A percentile compares a stretch with the other conserved stretches of the same genome.
phyloP scores from a whole-genome alignment of 2,888 invertebrate genomes.

The Catocala nupta region DNA sequence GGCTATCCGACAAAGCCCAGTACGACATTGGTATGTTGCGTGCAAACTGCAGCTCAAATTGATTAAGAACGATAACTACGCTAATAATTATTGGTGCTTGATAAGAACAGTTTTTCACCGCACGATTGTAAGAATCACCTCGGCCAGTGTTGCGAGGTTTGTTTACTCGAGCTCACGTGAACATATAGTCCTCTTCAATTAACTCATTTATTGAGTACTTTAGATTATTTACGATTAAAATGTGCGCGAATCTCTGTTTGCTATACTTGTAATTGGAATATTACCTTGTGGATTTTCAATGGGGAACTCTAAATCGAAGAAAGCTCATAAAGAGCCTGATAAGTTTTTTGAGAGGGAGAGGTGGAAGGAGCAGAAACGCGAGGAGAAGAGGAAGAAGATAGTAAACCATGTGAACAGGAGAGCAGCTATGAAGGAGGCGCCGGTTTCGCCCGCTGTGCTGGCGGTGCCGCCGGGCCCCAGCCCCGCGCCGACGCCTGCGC shows the following conservation, averaged over 20 bases:
- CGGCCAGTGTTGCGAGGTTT: conserved; percentile 65
- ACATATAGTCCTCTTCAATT: conserved; percentile 21
- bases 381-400: conserved; percentile 67
- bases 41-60: conserved; percentile 64
- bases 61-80: conserved; percentile 60
- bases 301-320: conserved; percentile 81
- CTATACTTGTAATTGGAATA: conserved; percentile 13
- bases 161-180: conserved; percentile 50
- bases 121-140: conserved; percentile 59
- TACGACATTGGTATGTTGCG: conserved; percentile 39
- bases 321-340: conserved; percentile 74
- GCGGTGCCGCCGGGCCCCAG: conserved; percentile 54
- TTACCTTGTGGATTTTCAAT: conserved; percentile 51
- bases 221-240: conserved; percentile 32
- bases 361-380: conserved; percentile 73
- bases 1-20: conserved; percentile 22
- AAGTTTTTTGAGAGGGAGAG: conserved; percentile 78
- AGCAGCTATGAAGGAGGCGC: conserved; percentile 61
- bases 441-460: conserved; percentile 54
- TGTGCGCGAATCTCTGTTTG: conserved; percentile 36
- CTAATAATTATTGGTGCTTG: conserved; percentile 67
- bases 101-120: conserved; percentile 68
- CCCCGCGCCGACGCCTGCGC: conserved; percentile 65
- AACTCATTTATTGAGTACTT: conserved; percentile 7
- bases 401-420: conserved; percentile 65